Base-by-base conservation (phyloP, 2,797 vertebrate genomes). In the Hephaestus fuliginosus region DNA sequence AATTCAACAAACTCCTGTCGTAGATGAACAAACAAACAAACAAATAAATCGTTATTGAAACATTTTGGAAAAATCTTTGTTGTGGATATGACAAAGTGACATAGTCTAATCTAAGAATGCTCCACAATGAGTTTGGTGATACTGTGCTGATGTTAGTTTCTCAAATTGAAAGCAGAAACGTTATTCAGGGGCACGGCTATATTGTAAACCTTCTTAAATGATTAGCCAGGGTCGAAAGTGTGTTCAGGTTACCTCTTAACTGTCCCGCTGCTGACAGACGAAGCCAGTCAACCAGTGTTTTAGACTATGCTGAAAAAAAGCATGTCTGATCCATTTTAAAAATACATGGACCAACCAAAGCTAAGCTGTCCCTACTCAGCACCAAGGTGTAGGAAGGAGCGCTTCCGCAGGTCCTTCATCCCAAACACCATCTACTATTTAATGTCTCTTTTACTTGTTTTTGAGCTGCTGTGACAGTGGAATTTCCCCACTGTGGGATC, bases 241-340 rank as follows among this genome's bases (percentile, higher is more conserved):
- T 14, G 41, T 41, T 69, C 43, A 28, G 33, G 18, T 64, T 28
- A 43, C 28, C 64, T 61, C 36, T 60, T 65, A 15, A 66, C 25
- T 67, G 70, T 67, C 7, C 14, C 13, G 43, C 18, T 20, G 12
- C 18, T 75, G 58, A 82, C 64, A 69, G 48, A 51, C 44, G 60
- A 43, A 65, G 71, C 46, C 12, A 70, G 22, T 10, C 28, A 71
- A 70, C 17, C 44, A 28, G 49, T 15, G 78, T 56, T 71, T 73
- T 60, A 80, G 22, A 81, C 30, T 18, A 15, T 15, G 18, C n/a
- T 64, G 39, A 51, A 61, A 74, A 70, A 80, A 69, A 33, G 30
- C 36, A 43, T 18, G 28, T 63, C 25, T 41, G n/a, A 78, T 86
- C 57, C 48, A 46, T 62, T 83, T 64, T 60, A 20, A 82, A 72